Evolutionary conservation across 2,113 vertebrate genomes (phyloP).

Genomic region (Propithecus coquereli): DNA sequence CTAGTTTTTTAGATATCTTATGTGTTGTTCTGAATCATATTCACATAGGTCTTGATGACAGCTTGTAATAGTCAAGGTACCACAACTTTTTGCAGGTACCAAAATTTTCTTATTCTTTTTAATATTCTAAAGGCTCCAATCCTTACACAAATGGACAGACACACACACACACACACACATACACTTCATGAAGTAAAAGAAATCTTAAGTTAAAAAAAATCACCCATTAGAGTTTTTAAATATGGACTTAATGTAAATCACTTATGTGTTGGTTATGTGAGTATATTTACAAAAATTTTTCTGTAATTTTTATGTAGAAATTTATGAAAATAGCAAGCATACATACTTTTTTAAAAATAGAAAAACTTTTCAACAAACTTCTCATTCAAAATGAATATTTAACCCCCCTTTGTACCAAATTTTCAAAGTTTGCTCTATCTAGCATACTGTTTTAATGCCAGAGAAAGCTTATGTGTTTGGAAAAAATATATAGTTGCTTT

Average conservation of each 20-base stretch:
- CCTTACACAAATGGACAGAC: neutral
- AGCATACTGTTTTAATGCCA: neutral
- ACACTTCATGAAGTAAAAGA: neutral
- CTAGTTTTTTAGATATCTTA: neutral
- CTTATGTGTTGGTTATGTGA: neutral
- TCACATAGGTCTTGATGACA: neutral
- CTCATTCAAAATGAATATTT: neutral
- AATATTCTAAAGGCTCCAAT: neutral
- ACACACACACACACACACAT: neutral
- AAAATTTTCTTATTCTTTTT: neutral
- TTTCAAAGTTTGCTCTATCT: neutral
- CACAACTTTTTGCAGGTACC: neutral
- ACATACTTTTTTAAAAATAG: neutral
- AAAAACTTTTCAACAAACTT: neutral
- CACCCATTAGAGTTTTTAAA: neutral
- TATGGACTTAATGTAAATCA: neutral
- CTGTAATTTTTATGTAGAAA: neutral
- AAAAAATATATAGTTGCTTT: conserved; percentile 26
- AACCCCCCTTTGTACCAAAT: neutral
- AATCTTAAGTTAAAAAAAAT: neutral
- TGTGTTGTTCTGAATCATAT: neutral
- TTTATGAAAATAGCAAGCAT: neutral
- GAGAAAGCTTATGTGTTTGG: conserved; percentile 11
- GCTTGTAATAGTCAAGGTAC: neutral
- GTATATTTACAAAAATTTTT: neutral